These are phyloP conservation scores for Danio rerio DNA, from an alignment of 2,113 vertebrate genomes.

Conservation along the genomic window GRCz12tu NC_133176.1:43506501-43507000, in stretches of 20 bases:
- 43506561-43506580: slow-evolving; percentile 55
- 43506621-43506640: slow-evolving; percentile 75
- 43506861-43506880: slow-evolving; percentile 52
- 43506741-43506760: slow-evolving; percentile 54
- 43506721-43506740: slow-evolving; percentile 71
- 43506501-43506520: slow-evolving; percentile 41
- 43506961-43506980: slow-evolving; percentile 17
- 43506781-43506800: slow-evolving; percentile 20
- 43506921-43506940: slow-evolving; percentile 18
- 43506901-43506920: neutral
- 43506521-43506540: slow-evolving; percentile 38
- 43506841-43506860: slow-evolving; percentile 15
- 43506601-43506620: slow-evolving; percentile 78
- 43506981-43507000: neutral
- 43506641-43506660: slow-evolving; percentile 77
- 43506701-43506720: slow-evolving; percentile 79
- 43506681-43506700: slow-evolving; percentile 78
- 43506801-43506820: slow-evolving; percentile 36
- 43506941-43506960: slow-evolving; percentile 21
- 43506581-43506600: slow-evolving; percentile 58
- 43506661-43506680: slow-evolving; percentile 82
- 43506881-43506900: slow-evolving; percentile 25
- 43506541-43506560: slow-evolving; percentile 36
- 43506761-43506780: slow-evolving; percentile 9
- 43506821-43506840: slow-evolving; percentile 23